Evolutionary conservation across 1,140 invertebrate species (phyloP), one percentile per base, ranked within the genome.

Genomic region (Papilio helenus): DNA sequence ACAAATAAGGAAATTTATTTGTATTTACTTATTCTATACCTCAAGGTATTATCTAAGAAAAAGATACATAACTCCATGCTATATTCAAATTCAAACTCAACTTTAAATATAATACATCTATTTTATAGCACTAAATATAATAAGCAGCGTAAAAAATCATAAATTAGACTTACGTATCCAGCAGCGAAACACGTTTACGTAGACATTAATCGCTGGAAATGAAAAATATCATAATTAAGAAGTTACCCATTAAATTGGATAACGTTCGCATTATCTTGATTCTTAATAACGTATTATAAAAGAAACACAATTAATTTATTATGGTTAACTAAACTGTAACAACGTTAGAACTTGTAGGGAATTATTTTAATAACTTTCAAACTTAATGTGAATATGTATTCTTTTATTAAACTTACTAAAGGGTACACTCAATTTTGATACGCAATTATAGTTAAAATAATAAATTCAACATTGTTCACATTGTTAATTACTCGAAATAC

Each of bases 131-230:
- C 72, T 46, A 49, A 73, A 73, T 44, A 18, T 26, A 73, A 23
- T 49, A 73, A 1, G 14, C 16, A 29, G 26, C 23, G 4, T 73
- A 73, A 73, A 46, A 46, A 9, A 16, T 51, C 72, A 49, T 73
- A 73, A 73, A 73, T 73, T 73, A 73, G 44, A 73, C 42, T 73
- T 46, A 73, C 20, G 72, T 51, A 26, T 73, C 72, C 72, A 73
- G 16, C 72, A 23, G 72, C 42, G 72, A 46, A 73, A 23, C 42
- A 14, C 12, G 42, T 73, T 73, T 73, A 46, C 49, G 29, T 42
- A 49, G 44, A 73, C 72, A 49, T 73, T 73, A 26, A 73, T 3
- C 72, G 46, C 44, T 23, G 42, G 23, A 73, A 73, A 73, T 73
- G 72, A 73, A 73, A 73, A 46, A 73, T 73, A n/a, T 46, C 72